phyloP scores from a whole-genome alignment of 2,797 vertebrate genomes.

The Tympanoctomys barrerae region DNA sequence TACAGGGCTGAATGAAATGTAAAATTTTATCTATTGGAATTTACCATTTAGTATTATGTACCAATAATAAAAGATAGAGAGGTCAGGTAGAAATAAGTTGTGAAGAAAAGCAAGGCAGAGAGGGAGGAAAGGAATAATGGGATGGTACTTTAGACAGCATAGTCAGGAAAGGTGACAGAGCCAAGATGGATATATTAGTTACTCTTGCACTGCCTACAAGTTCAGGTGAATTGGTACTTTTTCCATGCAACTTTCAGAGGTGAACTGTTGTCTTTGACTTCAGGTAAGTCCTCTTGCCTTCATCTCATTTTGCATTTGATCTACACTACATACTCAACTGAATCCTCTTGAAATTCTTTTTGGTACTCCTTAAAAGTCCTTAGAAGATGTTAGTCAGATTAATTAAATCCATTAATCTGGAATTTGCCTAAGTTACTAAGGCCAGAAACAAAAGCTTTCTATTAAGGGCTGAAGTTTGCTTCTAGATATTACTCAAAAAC shows the following conservation, averaged over 20 bases:
- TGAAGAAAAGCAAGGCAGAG: background rate
- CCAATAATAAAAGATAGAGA: background rate
- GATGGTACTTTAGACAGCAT: too few relatives aligned
- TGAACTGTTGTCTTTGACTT: background rate
- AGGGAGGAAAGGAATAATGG: background rate
- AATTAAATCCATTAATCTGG: background rate
- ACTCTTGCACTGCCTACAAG: background rate
- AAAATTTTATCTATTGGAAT: background rate
- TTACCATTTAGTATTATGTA: conserved; percentile 3
- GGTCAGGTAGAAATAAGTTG: background rate
- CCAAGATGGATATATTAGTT: accelerated
- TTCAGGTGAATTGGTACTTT: background rate
- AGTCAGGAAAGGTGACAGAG: background rate
- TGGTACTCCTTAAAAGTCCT: background rate
- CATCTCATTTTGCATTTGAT: background rate
- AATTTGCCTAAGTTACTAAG: conserved; percentile 10
- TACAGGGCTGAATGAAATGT: background rate
- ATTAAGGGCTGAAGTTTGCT: background rate
- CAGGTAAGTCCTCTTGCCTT: accelerated
- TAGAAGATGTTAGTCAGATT: background rate
- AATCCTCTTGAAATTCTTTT: background rate
- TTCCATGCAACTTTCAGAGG: background rate
- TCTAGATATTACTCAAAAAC: background rate
- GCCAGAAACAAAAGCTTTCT: conserved; percentile 1
- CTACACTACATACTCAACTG: background rate